phyloP scores from a whole-genome alignment of 2,113 vertebrate species.

The Poecilia latipinna region DNA sequence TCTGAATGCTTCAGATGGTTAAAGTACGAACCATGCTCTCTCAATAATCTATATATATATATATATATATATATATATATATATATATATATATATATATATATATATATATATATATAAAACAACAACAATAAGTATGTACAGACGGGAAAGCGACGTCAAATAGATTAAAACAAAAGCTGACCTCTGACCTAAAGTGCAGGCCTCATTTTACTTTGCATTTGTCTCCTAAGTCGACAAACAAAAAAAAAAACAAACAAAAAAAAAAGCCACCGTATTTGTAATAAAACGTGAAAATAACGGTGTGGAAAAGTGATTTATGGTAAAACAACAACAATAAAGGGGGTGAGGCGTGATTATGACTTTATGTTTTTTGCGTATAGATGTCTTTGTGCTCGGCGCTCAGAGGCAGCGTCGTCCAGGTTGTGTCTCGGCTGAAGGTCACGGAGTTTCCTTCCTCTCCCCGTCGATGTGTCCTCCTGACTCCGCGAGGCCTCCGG shows the following conservation, averaged over 20 bases:
- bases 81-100: too few species aligned
- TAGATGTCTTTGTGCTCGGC: not conserved
- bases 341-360: not conserved
- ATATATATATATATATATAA: too few species aligned
- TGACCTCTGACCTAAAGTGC: constrained; percentile 47
- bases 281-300: not conserved
- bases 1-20: not conserved
- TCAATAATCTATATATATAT: not conserved
- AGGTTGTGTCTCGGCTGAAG: not conserved
- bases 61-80: too few species aligned
- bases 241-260: too few species aligned
- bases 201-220: not conserved
- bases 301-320: not conserved
- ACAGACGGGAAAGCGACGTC: not conserved
- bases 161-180: not conserved
- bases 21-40: not conserved
- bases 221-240: not conserved
- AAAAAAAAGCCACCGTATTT: not conserved
- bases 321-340: not conserved
- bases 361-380: not conserved
- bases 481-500: not conserved
- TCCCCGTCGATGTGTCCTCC: too few species aligned
- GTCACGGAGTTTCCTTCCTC: not conserved
- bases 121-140: not conserved
- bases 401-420: not conserved